Evolutionary conservation across 2,797 vertebrate genomes (phyloP).

Genomic region (Sebastes matsubarae): DNA sequence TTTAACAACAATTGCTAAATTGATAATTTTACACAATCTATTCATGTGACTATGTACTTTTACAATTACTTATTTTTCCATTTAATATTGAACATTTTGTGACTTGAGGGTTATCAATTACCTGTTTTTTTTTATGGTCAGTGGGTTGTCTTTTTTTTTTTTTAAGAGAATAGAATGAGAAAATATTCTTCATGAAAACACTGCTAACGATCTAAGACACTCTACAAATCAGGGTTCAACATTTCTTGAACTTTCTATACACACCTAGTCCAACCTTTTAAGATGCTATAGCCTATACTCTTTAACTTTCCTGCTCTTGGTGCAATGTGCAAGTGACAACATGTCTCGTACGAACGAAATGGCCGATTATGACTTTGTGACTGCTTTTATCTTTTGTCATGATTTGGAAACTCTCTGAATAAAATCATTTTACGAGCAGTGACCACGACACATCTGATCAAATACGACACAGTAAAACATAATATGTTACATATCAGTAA

Average conservation of each 20-base stretch:
- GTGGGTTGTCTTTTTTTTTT: not conserved
- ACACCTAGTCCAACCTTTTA: not conserved
- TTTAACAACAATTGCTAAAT: not conserved
- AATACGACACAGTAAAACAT: conserved; percentile 66
- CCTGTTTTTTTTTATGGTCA: not conserved
- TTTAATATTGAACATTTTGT: not conserved
- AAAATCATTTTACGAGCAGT: conserved; percentile 67
- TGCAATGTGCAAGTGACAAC: conserved; percentile 8
- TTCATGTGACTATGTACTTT: not conserved
- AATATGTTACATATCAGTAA: conserved; percentile 71
- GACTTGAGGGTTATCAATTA: not conserved
- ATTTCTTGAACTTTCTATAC: not conserved
- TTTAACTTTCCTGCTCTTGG: not conserved
- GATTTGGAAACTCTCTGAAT: conserved; percentile 75
- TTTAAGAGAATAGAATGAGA: not conserved
- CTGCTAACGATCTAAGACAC: not conserved
- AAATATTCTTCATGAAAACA: not conserved
- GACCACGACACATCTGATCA: conserved; percentile 70
- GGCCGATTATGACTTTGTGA: conserved; percentile 33
- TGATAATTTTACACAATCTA: not conserved
- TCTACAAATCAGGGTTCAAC: not conserved
- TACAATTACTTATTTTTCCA: not conserved
- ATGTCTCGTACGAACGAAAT: conserved; percentile 10
- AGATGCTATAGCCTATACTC: not conserved
- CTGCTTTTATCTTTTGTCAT: conserved; percentile 71